Conservation (phyloP, 2,113 vertebrate species). For the Carlito syrichta region DNA sequence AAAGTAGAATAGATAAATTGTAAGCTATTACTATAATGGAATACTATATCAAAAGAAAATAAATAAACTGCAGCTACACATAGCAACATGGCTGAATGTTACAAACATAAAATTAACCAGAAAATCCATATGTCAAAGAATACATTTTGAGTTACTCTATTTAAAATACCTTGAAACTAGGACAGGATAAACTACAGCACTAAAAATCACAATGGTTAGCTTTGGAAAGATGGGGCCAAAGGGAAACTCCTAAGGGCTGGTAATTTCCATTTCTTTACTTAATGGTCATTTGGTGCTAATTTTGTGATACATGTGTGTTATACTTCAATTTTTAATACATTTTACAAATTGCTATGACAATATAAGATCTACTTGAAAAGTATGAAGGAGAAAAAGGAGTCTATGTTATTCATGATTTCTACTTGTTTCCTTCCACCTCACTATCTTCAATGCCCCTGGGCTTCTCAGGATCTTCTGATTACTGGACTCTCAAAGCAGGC, state of each 20-base stretch:
- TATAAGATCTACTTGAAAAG: no score
- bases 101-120: no score
- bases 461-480: not conserved
- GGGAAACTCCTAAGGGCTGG: not conserved
- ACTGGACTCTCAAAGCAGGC: not conserved
- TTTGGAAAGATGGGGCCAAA: not conserved
- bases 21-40: no score
- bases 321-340: not conserved
- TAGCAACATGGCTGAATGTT: no score
- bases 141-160: no score
- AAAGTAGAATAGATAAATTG: no score
- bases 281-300: not conserved
- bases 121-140: no score
- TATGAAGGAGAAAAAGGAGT: not conserved
- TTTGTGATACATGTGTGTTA: not conserved
- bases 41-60: no score
- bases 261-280: not conserved
- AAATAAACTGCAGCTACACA: no score
- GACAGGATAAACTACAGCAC: not conserved
- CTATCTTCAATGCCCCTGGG: not conserved
- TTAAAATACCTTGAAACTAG: not conserved
- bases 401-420: not conserved
- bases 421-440: not conserved
- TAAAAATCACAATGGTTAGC: not conserved
- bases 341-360: not conserved